These are phyloP conservation scores for Dryadula phaetusa DNA, from an alignment of 2,888 invertebrate species.

Conservation along the genomic window DNA sequence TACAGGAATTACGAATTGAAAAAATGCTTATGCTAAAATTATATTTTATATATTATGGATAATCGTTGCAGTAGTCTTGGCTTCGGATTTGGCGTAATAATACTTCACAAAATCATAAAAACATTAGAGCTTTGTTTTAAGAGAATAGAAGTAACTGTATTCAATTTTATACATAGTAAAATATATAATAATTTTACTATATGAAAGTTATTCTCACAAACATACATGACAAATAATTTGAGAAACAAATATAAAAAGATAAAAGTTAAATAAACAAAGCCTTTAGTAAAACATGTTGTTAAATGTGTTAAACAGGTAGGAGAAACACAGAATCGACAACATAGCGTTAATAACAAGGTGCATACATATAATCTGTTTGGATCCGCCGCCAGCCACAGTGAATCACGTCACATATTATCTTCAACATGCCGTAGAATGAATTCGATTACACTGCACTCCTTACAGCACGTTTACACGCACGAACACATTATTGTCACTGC, in stretches of 20 bases:
- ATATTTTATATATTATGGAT: too few species aligned
- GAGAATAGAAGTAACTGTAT: too few species aligned
- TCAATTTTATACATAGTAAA: background rate
- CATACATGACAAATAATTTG: background rate
- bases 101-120: too few species aligned
- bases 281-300: constrained; percentile 42
- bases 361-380: constrained; percentile 59
- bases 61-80: too few species aligned
- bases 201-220: constrained; percentile 1
- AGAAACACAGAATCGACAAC: constrained; percentile 42
- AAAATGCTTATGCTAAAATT: too few species aligned
- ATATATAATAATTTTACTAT: background rate
- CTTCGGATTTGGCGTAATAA: too few species aligned
- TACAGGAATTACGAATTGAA: too few species aligned
- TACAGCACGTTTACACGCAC: constrained; percentile 60
- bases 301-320: constrained; percentile 44
- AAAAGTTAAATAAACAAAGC: constrained; percentile 34
- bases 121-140: too few species aligned
- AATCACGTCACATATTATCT: constrained; percentile 42
- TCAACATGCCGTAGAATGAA: constrained; percentile 31
- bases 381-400: constrained; percentile 79
- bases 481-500: constrained; percentile 72
- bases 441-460: constrained; percentile 68
- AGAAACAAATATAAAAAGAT: constrained; percentile 3
- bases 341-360: constrained; percentile 60